Base-by-base conservation (phyloP, 1,140 invertebrate species). In the Akabosia matsudoensis region DNA sequence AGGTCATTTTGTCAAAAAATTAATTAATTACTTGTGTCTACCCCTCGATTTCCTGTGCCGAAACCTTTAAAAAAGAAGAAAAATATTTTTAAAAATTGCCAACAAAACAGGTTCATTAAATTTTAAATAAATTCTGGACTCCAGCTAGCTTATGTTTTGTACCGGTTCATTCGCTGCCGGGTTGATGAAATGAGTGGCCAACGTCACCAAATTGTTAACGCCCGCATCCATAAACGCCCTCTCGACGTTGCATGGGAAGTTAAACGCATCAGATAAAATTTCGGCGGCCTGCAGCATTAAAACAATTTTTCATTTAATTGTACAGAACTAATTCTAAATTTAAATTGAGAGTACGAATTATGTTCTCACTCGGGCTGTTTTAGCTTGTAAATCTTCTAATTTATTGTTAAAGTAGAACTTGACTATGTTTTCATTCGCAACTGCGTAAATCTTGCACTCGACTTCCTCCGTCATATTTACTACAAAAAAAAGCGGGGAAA, bases 141-240 rank as follows among this genome's bases (percentile, higher is more conserved):
- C n/a, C n/a, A n/a, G n/a, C n/a, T n/a, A n/a, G n/a, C n/a, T n/a
- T n/a, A n/a, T n/a, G n/a, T 24, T 10, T 31, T n/a, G 71, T 31
- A 73, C 61, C 18, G 70, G 73, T 33, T 24, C 26, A 76, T 54
- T 70, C 14, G n/a, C 71, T 0, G n/a, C 33, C 4, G 64, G 37
- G 51, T 80, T 72, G 31, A 77, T 74, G 51, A 80, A 80, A 76
- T 79, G 79, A 1, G 76, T 76, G 13, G 74, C 30, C 26, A 67
- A 34, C 16, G 14, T 33, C 37, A 45, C 37, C 7, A 18, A 7
- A 45, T 45, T 18, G 37, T 18, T 45, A 45, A 45, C 34, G 4
- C 26, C 13, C 13, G 10, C 26, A 51, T 22, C 45, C 2, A n/a
- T 24, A 22, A 26, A n/a, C 3, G 67, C 52, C 28, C 54, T 33